Percentiles rank a stretch among this genome's conserved stretches.
Evolutionary conservation across 2,888 invertebrate genomes (phyloP).

Genomic region (Drosophila eohydei): DNA sequence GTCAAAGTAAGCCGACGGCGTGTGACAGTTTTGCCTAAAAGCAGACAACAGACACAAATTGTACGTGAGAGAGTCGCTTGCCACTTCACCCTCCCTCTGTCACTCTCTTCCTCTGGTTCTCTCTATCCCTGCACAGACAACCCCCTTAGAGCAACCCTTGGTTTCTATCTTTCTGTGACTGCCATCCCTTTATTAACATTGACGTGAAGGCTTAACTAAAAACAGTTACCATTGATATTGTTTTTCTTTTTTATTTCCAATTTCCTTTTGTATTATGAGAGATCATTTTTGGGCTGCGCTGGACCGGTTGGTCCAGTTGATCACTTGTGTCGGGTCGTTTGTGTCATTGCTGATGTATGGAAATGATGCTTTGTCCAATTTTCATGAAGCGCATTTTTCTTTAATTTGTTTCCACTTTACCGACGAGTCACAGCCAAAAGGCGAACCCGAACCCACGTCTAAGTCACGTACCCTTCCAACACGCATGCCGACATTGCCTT

Average conservation of each 20-base stretch:
- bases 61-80: slow-evolving; percentile 42
- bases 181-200: slow-evolving; percentile 68
- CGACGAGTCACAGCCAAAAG: slow-evolving; percentile 18
- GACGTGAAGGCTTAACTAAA: slow-evolving; percentile 58
- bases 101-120: too few relatives aligned
- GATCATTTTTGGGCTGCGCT: slow-evolving; percentile 38
- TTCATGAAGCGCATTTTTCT: slow-evolving; percentile 60
- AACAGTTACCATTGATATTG: slow-evolving; percentile 67
- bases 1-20: slow-evolving; percentile 73
- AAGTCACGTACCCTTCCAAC: slow-evolving; percentile 65
- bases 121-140: background rate
- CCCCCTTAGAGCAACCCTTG: slow-evolving; percentile 37
- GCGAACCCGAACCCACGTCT: slow-evolving; percentile 32
- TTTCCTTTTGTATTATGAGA: slow-evolving; percentile 10
- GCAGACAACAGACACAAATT: slow-evolving; percentile 41
- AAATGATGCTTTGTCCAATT: slow-evolving; percentile 47
- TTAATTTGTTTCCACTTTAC: slow-evolving; percentile 64
- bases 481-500: slow-evolving; percentile 53
- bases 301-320: slow-evolving; percentile 50
- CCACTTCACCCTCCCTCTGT: slow-evolving; percentile 4
- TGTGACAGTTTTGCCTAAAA: slow-evolving; percentile 60
- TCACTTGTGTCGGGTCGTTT: slow-evolving; percentile 40
- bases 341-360: slow-evolving; percentile 39
- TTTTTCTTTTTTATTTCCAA: slow-evolving; percentile 13
- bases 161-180: slow-evolving; percentile 6